These are phyloP conservation scores for Zelleria hepariella DNA, from an alignment of 2,888 invertebrate genomes.

Conservation along the genomic window DNA sequence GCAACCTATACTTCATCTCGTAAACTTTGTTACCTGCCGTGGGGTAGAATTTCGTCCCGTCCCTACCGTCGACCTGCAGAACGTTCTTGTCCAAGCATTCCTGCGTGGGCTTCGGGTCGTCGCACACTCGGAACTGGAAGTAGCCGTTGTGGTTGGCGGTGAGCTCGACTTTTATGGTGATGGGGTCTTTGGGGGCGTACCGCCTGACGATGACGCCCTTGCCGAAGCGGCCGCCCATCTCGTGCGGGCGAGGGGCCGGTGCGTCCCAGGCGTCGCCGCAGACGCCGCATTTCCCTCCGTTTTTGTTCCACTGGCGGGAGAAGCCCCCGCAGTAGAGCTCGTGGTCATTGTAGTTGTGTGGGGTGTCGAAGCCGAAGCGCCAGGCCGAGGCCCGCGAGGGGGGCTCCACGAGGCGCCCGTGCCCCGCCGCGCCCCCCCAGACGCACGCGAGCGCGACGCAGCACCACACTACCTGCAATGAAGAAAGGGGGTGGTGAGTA, in stretches of 20 bases:
- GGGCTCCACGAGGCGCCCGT: constrained; percentile 86
- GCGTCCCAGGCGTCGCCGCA: constrained; percentile 90
- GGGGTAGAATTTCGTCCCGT: constrained; percentile 78
- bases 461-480: constrained; percentile 54
- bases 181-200: constrained; percentile 77
- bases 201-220: constrained; percentile 86
- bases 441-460: constrained; percentile 33
- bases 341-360: constrained; percentile 91
- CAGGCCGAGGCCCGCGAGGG: constrained; percentile 90
- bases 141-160: constrained; percentile 90
- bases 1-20: constrained; percentile 79
- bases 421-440: constrained; percentile 62
- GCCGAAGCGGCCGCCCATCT: constrained; percentile 87
- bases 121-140: constrained; percentile 88
- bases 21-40: constrained; percentile 84
- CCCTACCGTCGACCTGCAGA: constrained; percentile 67
- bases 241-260: constrained; percentile 80
- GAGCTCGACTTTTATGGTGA: constrained; percentile 84
- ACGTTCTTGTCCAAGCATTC: constrained; percentile 83
- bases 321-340: constrained; percentile 91
- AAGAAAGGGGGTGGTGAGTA: constrained; percentile 5
- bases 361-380: constrained; percentile 90
- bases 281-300: constrained; percentile 87
- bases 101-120: constrained; percentile 79
- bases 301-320: constrained; percentile 84